Base-by-base conservation (phyloP, 2,797 vertebrate genomes). In the Coracias cyanogaster region DNA sequence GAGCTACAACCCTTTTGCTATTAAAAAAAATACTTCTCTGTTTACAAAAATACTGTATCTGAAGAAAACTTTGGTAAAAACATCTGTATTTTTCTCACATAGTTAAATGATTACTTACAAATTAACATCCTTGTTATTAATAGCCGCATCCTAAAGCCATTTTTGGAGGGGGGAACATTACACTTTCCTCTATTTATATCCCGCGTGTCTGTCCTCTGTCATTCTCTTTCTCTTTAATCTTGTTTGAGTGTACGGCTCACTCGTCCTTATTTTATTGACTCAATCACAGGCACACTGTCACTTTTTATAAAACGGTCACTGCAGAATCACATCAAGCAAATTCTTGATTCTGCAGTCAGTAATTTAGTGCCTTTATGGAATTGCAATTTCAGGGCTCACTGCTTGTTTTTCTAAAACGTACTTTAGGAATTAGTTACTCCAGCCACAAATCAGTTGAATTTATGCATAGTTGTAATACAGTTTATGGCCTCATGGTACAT, bases 401-500 rank as follows among this genome's bases (percentile, higher is more conserved):
- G 99, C 99, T 99, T 99, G 99, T 99, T 99, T 99, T 99, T 99
- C 99, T 99, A 99, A 99, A 99, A 99, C 99, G 99, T 99, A 99
- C 99, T 99, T 99, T 99, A 99, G 99, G 99, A 99, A 99, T 99
- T 99, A 99, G 99, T 99, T 99, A 99, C 99, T 99, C 99, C 98
- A 99, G 98, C 99, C 99, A 99, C 99, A 99, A 99, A 99, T 99
- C 99, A 99, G 99, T 98, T 98, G 99, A 99, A 99, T 99, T 99
- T 99, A 99, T 99, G 99, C 99, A 98, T 98, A 99, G 99, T 99
- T 99, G 99, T 99, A 99, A 99, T 99, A 99, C 99, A 99, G 99
- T 99, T 99, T 99, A 99, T 99, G 99, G 99, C 98, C 99, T 99
- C 99, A 99, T 99, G 99, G 99, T 99, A 99, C 99, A 99, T 99